Evolutionary conservation across 2,113 vertebrate genomes (phyloP).

Genomic region (Hemiscyllium ocellatum): DNA sequence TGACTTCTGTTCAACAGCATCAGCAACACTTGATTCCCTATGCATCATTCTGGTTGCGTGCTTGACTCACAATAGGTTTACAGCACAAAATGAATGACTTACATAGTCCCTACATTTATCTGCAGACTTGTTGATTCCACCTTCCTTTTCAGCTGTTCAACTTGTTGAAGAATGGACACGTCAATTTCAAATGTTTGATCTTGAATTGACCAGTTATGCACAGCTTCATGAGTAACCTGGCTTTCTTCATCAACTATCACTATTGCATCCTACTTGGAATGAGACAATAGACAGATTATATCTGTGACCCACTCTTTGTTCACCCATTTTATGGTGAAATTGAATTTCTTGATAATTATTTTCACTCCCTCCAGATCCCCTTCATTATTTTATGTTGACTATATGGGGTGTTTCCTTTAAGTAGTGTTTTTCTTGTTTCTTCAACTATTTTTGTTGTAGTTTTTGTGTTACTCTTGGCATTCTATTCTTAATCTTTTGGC

Average conservation of each 20-base stretch:
- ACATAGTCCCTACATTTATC: constrained; percentile 67
- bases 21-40: background rate
- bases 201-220: constrained; percentile 86
- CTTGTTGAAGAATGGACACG: constrained; percentile 75
- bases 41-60: background rate
- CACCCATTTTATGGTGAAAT: background rate
- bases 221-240: constrained; percentile 65
- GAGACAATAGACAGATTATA: background rate
- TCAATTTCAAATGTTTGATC: constrained; percentile 87
- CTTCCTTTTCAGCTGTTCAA: constrained; percentile 83
- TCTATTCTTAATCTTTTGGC: background rate
- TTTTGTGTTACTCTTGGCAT: background rate
- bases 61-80: background rate
- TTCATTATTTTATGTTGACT: background rate
- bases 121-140: constrained; percentile 83
- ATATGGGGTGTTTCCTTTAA: background rate
- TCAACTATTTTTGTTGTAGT: background rate
- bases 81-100: background rate
- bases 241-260: constrained; percentile 64
- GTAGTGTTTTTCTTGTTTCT: background rate
- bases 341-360: background rate
- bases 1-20: background rate
- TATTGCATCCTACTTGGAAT: background rate
- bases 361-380: background rate
- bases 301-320: background rate